Evolutionary conservation across 2,888 invertebrate species (phyloP).

Genomic region (Leistus spinibarbis): DNA sequence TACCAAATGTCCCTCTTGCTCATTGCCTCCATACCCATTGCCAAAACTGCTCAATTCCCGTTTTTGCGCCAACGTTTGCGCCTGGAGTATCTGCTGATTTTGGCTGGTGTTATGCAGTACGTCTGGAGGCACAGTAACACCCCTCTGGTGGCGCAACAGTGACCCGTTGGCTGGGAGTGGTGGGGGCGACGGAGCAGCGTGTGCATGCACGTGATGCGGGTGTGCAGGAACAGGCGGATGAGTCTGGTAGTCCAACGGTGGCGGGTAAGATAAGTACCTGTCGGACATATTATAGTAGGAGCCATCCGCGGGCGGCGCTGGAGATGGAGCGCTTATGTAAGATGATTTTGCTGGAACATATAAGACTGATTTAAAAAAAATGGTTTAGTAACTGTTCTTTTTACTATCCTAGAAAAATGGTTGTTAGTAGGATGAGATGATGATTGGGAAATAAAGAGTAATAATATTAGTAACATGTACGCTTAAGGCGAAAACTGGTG

Average conservation of each 20-base stretch:
- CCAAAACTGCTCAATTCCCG: conserved; percentile 57
- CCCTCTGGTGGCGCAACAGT: conserved; percentile 52
- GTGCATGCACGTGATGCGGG: conserved; percentile 58
- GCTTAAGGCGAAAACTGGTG: too few relatives aligned
- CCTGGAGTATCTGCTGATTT: conserved; percentile 56
- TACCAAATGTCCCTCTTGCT: conserved; percentile 59
- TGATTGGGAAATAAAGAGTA: not conserved
- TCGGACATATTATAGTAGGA: conserved; percentile 84
- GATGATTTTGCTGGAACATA: conserved; percentile 62
- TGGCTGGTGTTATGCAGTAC: conserved; percentile 58
- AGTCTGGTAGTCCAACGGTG: conserved; percentile 69
- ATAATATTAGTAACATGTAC: not conserved
- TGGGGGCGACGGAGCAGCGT: conserved; percentile 49
- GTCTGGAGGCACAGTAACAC: conserved; percentile 55
- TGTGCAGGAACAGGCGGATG: conserved; percentile 58
- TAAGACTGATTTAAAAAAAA: conserved; percentile 24
- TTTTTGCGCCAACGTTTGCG: conserved; percentile 56
- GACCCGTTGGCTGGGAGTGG: conserved; percentile 56
- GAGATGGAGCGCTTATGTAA: conserved; percentile 70
- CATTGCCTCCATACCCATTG: conserved; percentile 57
- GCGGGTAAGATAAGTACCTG: conserved; percentile 80
- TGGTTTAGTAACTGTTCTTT: not conserved
- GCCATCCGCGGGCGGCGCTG: conserved; percentile 77
- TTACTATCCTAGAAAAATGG: not conserved
- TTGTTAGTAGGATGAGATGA: not conserved